Evolutionary conservation across 2,888 invertebrate species (phyloP), one percentile per base, ranked within the genome.

Genomic region (Acrobasis suavella): DNA sequence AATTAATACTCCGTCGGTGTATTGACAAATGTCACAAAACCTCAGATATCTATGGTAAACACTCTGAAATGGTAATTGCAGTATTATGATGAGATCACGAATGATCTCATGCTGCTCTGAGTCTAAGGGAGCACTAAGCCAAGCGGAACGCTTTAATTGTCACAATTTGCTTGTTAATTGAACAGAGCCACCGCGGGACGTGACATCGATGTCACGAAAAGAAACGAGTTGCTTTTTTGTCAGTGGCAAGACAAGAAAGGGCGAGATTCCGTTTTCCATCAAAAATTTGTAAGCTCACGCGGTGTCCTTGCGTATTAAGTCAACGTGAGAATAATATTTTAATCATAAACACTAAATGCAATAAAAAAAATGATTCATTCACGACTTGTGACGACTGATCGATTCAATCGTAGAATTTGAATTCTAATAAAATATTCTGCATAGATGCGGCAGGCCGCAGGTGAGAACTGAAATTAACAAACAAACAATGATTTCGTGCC

Each of bases 1-100:
- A 22, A 12, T 52, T 9, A 14, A 14, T 46, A 46, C 46, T 46
- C n/a, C 14, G 46, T 46, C 10, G 2, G n/a, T 10, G 6, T n/a
- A 46, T n/a, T 46, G 2, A 7, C 6, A 46, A 46, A 14, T 3
- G n/a, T 14, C 17, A 39, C 14, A 56, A 56, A 17, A 22, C 22
- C 5, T 56, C 46, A 17, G 22, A 56, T 42, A 56, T 42, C 12
- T 17, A 22, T 9, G 15, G 72, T 75, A 78, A 77, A 60, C 17
- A 42, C 32, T 8, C 42, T 60, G 42, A 60, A 60, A 60, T 66
- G 69, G 66, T 76, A 73, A 72, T 76, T 72, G 70, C 63, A 67
- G 75, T 77, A 80, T 78, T 80, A 71, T 72, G 81, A 85, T 87
- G 86, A 88, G 80, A 77, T 85, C 87, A 88, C 71, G 70, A 78